Base-by-base conservation (phyloP, 2,888 invertebrate genomes). In the Ophioninae sp. region DNA sequence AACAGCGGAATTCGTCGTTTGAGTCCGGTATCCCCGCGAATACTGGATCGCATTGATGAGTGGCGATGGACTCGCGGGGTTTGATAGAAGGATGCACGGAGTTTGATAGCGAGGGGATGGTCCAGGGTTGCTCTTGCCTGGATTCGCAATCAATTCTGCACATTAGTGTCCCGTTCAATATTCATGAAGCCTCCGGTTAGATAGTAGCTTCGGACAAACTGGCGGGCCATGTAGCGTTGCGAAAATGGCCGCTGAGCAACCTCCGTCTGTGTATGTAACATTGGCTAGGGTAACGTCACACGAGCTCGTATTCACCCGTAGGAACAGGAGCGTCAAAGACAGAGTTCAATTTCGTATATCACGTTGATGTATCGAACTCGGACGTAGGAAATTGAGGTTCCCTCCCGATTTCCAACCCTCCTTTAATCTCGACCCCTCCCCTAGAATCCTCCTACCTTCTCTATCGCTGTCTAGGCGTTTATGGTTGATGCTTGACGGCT, bases 301-400 rank as follows among this genome's bases (percentile, higher is more conserved):
- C 69, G 78, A 71, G n/a, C 39, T 44, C 37, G 39, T 64, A 63
- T 73, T 76, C 71, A 75, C 30, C 37, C 64, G 64, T 61, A 74
- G 71, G 68, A 74, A 81, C 75, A 78, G 67, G 72, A 69, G 87
- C 87, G 90, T 90, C 90, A 90, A 91, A 90, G 91, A 90, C 91
- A 89, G 90, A 90, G 89, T 91, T 90, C 91, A 90, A 91, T 91
- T 90, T 90, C 89, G 90, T 86, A 88, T 88, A 86, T 79, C 72
- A 79, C 72, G 67, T 72, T 89, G 89, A 90, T 90, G 88, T 89
- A 88, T 88, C 88, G 85, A 87, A 87, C 83, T 87, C 85, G 85
- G 86, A 87, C 85, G 84, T 89, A 88, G 89, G 89, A 89, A 88
- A 90, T 90, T 90, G 87, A 83, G 84, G 79, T 82, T 68, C 68